Evolutionary conservation across 2,888 invertebrate genomes (phyloP).

Genomic region (Noctua comes): DNA sequence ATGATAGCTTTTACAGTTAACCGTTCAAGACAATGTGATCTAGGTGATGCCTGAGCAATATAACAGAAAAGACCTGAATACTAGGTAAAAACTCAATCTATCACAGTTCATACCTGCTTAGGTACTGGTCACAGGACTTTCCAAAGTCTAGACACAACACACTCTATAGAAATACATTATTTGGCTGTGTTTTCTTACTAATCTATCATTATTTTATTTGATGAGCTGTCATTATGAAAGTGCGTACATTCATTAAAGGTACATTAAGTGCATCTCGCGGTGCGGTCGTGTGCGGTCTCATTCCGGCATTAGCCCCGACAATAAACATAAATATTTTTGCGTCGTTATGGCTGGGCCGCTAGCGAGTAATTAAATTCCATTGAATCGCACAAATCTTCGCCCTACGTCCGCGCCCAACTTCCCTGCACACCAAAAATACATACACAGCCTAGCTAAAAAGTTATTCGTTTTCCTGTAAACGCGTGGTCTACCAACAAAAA

Average conservation of each 20-base stretch:
- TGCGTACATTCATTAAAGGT: constrained; percentile 42
- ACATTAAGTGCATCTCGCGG: constrained; percentile 65
- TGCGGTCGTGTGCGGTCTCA: constrained; percentile 81
- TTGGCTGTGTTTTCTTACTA: neutral
- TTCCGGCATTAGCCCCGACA: constrained; percentile 84
- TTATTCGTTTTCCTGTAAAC: constrained; percentile 44
- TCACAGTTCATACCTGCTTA: too few relatives aligned
- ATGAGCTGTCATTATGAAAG: constrained; percentile 22
- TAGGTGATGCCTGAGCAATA: neutral
- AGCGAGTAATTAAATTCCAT: constrained; percentile 89
- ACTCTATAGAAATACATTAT: neutral
- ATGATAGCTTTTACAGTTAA: neutral
- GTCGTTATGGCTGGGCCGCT: constrained; percentile 84
- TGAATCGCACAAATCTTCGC: constrained; percentile 89
- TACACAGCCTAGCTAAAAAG: constrained; percentile 39
- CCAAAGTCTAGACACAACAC: neutral
- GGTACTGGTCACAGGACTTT: neutral
- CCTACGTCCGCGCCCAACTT: constrained; percentile 74
- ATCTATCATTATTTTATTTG: neutral
- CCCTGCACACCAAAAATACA: constrained; percentile 70
- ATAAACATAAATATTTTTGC: constrained; percentile 90
- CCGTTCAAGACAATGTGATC: neutral
- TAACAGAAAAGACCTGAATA: neutral
- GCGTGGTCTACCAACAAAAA: constrained; percentile 50
- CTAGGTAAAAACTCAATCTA: too few relatives aligned